A percentile compares a stretch with the other conserved stretches of the same genome.
Evolutionary conservation across 2,113 vertebrate genomes (phyloP).

Genomic region (Pygoscelis adeliae): DNA sequence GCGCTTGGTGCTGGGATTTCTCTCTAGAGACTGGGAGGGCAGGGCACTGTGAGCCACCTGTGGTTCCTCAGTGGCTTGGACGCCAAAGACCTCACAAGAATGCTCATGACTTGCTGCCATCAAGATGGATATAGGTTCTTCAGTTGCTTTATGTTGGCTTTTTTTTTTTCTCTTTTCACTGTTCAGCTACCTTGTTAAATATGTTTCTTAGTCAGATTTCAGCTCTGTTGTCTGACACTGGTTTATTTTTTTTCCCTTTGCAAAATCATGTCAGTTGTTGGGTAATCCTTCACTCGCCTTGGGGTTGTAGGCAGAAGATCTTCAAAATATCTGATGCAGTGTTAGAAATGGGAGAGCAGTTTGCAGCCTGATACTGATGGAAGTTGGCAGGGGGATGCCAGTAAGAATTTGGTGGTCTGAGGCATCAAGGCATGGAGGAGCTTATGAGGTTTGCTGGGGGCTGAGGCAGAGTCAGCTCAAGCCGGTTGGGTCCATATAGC

Average conservation of each 20-base stretch:
- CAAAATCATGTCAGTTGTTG: not conserved
- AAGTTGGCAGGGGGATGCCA: not conserved
- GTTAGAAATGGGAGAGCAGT: not conserved
- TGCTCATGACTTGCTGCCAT: rapidly evolving
- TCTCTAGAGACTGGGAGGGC: not conserved
- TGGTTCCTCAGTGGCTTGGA: not conserved
- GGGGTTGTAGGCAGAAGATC: not conserved
- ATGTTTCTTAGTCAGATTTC: not conserved
- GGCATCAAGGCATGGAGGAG: not conserved
- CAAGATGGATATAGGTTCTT: not conserved
- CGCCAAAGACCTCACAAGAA: not conserved
- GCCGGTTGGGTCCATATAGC: rapidly evolving
- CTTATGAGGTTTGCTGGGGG: not conserved
- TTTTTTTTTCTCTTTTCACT: not conserved
- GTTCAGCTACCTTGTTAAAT: not conserved
- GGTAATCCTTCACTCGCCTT: not conserved
- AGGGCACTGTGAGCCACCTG: not conserved
- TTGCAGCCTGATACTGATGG: not conserved
- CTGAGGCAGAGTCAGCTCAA: not conserved
- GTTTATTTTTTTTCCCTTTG: not conserved
- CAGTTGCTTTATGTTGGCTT: not conserved
- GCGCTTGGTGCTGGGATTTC: not conserved
- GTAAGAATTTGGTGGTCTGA: not conserved
- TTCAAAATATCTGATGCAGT: not conserved
- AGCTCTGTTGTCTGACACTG: not conserved